These are phyloP conservation scores for Sipha maydis DNA, from an alignment of 2,888 invertebrate species.

Conservation along the genomic window DNA sequence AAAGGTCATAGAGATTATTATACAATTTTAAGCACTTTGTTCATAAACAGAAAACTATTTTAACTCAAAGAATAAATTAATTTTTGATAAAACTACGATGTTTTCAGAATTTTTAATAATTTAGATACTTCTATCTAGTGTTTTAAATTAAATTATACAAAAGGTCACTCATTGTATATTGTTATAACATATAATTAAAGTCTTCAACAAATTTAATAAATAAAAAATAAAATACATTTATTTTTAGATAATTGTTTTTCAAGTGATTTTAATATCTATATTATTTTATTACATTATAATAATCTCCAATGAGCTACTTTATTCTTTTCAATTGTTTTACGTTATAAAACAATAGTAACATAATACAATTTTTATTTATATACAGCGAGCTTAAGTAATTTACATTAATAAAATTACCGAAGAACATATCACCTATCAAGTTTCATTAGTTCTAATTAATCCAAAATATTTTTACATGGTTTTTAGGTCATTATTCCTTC, in stretches of 20 bases:
- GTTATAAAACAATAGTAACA: not conserved
- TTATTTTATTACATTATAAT: not conserved
- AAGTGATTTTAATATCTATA: not conserved
- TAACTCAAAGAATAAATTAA: no score
- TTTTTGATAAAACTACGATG: no score
- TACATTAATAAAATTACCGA: not conserved
- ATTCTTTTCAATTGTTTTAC: not conserved
- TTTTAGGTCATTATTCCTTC: not conserved
- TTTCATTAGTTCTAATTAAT: not conserved
- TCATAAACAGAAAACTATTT: no score
- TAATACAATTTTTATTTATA: not conserved
- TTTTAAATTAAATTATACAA: no score
- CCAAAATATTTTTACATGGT: not conserved
- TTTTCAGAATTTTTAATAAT: no score
- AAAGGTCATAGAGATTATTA: no score
- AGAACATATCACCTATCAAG: not conserved
- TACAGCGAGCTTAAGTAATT: slow-evolving; percentile 1
- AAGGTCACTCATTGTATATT: no score
- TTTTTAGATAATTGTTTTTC: not conserved
- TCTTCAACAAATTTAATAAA: no score
- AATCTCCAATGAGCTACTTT: not conserved
- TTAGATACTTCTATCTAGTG: no score
- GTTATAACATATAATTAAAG: no score
- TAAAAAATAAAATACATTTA: no score
- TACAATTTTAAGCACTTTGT: no score